These are phyloP conservation scores for Fundulus diaphanus DNA, from an alignment of 2,797 vertebrate species.

Conservation along the genomic window DNA sequence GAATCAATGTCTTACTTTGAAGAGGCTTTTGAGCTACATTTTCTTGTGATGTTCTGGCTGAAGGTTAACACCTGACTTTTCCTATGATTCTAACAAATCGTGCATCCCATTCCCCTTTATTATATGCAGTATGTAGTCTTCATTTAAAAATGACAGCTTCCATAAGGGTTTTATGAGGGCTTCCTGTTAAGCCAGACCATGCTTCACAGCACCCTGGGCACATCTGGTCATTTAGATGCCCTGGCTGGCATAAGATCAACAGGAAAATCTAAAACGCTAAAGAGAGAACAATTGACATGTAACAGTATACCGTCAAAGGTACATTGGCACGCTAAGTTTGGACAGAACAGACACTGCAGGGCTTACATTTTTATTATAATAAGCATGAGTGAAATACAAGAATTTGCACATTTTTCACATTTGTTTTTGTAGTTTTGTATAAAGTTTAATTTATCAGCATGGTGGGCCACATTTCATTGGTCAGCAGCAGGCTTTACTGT, in stretches of 20 bases:
- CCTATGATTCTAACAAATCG: background rate
- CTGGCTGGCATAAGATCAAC: background rate
- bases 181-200: background rate
- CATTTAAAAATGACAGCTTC: slow-evolving; percentile 15
- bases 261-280: background rate
- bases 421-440: no score
- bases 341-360: no score
- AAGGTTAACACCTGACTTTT: slow-evolving; percentile 2
- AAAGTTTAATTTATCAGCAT: background rate
- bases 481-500: background rate
- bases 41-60: slow-evolving; percentile 14
- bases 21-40: background rate
- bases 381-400: no score
- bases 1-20: slow-evolving; percentile 11
- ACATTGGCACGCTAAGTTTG: background rate
- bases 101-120: background rate
- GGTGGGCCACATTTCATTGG: background rate
- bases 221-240: background rate
- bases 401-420: no score
- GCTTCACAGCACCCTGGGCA: background rate
- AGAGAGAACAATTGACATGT: no score
- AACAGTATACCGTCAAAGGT: no score
- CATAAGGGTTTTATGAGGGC: background rate
- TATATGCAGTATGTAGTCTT: background rate
- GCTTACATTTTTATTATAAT: no score